A percentile compares a stretch with the other conserved stretches of the same genome.
Evolutionary conservation across 2,113 vertebrate species (phyloP).

Genomic region (Pygoscelis adeliae): DNA sequence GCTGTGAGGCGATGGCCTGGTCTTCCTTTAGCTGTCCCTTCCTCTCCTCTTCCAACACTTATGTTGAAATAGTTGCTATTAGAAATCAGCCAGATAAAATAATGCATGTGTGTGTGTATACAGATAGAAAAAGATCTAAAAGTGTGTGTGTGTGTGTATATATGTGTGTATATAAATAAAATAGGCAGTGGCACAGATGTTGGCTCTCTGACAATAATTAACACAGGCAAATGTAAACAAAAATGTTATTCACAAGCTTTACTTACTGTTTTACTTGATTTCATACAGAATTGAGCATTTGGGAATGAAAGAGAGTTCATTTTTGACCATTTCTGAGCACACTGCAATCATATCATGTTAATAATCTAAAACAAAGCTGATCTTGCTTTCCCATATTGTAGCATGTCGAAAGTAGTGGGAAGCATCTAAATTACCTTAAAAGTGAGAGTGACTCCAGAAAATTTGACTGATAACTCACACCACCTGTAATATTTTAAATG

Average conservation of each 20-base stretch:
- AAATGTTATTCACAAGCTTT: not conserved
- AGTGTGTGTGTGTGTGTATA: not conserved
- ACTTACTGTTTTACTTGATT: not conserved
- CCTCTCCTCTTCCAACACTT: not conserved
- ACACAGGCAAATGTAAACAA: not conserved
- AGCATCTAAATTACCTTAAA: not conserved
- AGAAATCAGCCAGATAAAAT: constrained; percentile 7
- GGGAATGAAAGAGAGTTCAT: not conserved
- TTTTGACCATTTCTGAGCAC: not conserved
- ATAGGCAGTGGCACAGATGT: not conserved
- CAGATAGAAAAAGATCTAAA: not conserved
- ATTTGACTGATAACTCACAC: not conserved
- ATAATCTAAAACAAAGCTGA: not conserved
- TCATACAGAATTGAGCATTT: not conserved
- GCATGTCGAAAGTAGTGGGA: not conserved
- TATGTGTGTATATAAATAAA: not conserved
- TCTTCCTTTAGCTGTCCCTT: not conserved
- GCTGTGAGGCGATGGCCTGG: fast-evolving
- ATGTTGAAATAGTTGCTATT: not conserved
- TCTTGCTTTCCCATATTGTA: not conserved
- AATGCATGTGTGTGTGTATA: fast-evolving
- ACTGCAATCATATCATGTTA: not conserved
- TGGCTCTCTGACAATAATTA: not conserved
- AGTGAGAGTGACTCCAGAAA: not conserved
- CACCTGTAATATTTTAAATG: not conserved